These are phyloP conservation scores for Illadopsis cleaveri DNA, from an alignment of 2,113 vertebrate genomes.

Conservation along the genomic window DNA sequence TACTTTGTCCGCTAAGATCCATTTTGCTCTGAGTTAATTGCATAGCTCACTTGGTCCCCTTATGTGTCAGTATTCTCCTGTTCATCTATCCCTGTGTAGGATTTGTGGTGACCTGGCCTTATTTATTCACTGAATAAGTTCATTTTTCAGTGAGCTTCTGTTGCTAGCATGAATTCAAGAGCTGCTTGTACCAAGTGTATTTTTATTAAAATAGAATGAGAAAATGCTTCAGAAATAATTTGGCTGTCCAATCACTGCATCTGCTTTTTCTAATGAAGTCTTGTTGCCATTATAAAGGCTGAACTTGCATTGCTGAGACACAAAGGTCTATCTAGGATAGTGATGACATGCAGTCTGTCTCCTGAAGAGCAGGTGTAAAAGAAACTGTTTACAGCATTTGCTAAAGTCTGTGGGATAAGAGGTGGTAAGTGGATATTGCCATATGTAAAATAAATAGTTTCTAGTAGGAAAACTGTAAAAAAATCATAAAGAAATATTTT, in stretches of 20 bases:
- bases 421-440: background rate
- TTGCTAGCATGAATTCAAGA: background rate
- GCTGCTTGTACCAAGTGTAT: background rate
- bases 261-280: background rate
- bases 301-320: background rate
- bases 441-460: background rate
- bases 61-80: background rate
- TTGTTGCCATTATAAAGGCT: background rate
- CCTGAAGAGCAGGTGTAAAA: conserved; percentile 8
- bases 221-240: conserved; percentile 17
- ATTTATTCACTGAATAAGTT: background rate
- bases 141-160: background rate
- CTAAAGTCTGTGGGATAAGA: background rate
- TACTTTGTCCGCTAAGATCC: background rate
- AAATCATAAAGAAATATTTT: background rate
- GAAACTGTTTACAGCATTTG: background rate
- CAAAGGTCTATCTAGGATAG: background rate
- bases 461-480: background rate
- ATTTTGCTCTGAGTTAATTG: background rate
- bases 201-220: background rate
- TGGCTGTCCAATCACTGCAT: background rate
- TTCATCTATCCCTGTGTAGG: background rate
- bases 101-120: background rate
- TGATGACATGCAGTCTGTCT: background rate
- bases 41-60: background rate